Conservation (phyloP, 2,797 vertebrate species). For the Enteromius afrohamiltoni region DNA sequence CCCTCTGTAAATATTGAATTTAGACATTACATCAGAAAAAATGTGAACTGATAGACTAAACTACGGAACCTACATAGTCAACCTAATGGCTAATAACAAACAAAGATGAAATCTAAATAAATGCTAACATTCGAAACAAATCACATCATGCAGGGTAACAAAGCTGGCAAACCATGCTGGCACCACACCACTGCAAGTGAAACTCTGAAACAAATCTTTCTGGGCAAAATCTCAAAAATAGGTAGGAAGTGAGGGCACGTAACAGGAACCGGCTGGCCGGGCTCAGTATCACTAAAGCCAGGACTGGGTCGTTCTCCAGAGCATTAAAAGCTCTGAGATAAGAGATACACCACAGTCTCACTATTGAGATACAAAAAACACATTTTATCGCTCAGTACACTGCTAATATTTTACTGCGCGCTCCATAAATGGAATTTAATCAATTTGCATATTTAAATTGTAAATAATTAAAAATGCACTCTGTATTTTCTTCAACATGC, state of each 20-base stretch:
- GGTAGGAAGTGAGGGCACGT: slow-evolving; percentile 86
- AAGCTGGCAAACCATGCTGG: slow-evolving; percentile 78
- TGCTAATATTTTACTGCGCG: not conserved
- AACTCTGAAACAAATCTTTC: slow-evolving; percentile 86
- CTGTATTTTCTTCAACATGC: not conserved
- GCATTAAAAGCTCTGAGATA: not conserved
- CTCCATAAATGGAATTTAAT: not conserved
- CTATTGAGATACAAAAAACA: not conserved
- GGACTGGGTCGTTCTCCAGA: slow-evolving; percentile 21
- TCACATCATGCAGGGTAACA: slow-evolving; percentile 75
- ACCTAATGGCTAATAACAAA: not conserved
- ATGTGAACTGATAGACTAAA: slow-evolving; percentile 6
- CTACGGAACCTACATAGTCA: not conserved
- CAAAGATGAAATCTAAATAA: slow-evolving; percentile 25
- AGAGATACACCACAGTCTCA: slow-evolving; percentile 14
- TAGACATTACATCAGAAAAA: slow-evolving; percentile 22
- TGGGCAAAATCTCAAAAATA: slow-evolving; percentile 86
- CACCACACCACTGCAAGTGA: slow-evolving; percentile 75
- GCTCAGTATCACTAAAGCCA: slow-evolving; percentile 66
- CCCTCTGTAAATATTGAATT: slow-evolving; percentile 43
- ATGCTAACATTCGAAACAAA: slow-evolving; percentile 45
- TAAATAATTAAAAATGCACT: not conserved
- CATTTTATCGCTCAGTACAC: slow-evolving; percentile 17
- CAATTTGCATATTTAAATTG: not conserved
- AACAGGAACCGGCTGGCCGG: slow-evolving; percentile 84